Percentiles rank a stretch among this genome's conserved stretches.
Evolutionary conservation across 2,797 vertebrate genomes (phyloP).

Genomic region (Macropus fuliginosus): DNA sequence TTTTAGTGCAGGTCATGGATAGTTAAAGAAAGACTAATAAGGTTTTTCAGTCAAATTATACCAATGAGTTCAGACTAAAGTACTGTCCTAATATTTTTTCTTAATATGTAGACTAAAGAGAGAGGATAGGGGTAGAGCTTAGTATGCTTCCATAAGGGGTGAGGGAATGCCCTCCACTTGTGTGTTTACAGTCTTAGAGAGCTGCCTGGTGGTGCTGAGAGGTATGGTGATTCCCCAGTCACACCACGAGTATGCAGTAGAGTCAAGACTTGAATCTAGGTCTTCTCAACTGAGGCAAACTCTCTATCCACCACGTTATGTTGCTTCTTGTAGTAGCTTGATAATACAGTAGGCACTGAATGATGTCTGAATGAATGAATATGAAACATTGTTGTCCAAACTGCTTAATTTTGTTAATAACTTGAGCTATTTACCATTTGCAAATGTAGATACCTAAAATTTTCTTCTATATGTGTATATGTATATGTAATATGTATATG

Average conservation of each 20-base stretch:
- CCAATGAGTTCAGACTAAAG: background rate
- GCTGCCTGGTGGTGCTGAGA: background rate
- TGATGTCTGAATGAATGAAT: background rate
- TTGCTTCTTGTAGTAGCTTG: background rate
- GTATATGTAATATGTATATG: too few species aligned
- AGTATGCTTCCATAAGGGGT: background rate
- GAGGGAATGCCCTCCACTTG: background rate
- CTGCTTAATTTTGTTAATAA: background rate
- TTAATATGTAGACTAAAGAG: background rate
- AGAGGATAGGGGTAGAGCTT: background rate
- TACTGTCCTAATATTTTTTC: background rate
- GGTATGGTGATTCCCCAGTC: background rate
- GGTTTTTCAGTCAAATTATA: background rate
- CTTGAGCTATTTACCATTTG: too few species aligned
- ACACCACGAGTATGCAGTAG: background rate
- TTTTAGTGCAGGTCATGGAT: background rate
- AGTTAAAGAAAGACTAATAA: background rate
- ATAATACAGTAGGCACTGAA: background rate
- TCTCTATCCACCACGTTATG: background rate
- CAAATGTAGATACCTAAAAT: too few species aligned
- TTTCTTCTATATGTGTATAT: too few species aligned
- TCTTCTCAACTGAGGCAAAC: background rate
- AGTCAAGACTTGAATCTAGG: background rate
- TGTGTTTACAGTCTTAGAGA: background rate
- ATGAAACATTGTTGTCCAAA: background rate